Conservation (phyloP, 2,797 vertebrate species). For the Gadopsis marmoratus region DNA sequence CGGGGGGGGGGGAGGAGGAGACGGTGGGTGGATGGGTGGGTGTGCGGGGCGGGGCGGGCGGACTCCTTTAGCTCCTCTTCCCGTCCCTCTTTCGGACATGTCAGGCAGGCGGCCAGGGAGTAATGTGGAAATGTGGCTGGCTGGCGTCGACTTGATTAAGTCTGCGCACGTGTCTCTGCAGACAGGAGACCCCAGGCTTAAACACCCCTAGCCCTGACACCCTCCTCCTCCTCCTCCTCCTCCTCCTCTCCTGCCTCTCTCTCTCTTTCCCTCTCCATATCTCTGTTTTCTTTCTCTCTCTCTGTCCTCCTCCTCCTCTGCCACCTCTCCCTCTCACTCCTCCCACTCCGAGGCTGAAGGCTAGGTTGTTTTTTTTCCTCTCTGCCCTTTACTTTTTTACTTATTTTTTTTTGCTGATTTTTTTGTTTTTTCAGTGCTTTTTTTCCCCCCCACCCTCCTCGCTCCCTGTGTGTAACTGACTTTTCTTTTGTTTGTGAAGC, state of each 20-base stretch:
- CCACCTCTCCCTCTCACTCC: slow-evolving; percentile 53
- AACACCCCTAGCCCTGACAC: slow-evolving; percentile 77
- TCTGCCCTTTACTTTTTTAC: slow-evolving; percentile 10
- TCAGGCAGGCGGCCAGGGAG: slow-evolving; percentile 84
- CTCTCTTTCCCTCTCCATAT: slow-evolving; percentile 47
- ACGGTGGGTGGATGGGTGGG: not conserved
- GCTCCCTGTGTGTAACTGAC: slow-evolving; percentile 66
- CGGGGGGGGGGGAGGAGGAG: slow-evolving; percentile 24
- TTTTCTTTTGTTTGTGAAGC: slow-evolving; percentile 69
- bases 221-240: slow-evolving; percentile 54
- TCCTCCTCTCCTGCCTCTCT: slow-evolving; percentile 28
- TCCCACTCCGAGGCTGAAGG: slow-evolving; percentile 54
- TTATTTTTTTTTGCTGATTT: slow-evolving; percentile 55
- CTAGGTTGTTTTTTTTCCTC: slow-evolving; percentile 27
- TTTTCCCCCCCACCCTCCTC: slow-evolving; percentile 40
- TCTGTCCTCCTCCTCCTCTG: slow-evolving; percentile 35
- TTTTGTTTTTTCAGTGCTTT: slow-evolving; percentile 53
- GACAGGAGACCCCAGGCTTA: slow-evolving; percentile 83
- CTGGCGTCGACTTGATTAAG: slow-evolving; percentile 87
- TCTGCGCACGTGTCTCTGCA: slow-evolving; percentile 85
- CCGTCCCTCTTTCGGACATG: slow-evolving; percentile 79
- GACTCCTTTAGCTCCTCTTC: slow-evolving; percentile 75
- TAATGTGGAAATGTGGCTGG: slow-evolving; percentile 82
- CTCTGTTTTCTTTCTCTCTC: slow-evolving; percentile 40
- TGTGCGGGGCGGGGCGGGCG: slow-evolving; percentile 38